A percentile compares a stretch with the other conserved stretches of the same genome.
phyloP scores from a whole-genome alignment of 2,113 vertebrate species.

The Callospermophilus lateralis region DNA sequence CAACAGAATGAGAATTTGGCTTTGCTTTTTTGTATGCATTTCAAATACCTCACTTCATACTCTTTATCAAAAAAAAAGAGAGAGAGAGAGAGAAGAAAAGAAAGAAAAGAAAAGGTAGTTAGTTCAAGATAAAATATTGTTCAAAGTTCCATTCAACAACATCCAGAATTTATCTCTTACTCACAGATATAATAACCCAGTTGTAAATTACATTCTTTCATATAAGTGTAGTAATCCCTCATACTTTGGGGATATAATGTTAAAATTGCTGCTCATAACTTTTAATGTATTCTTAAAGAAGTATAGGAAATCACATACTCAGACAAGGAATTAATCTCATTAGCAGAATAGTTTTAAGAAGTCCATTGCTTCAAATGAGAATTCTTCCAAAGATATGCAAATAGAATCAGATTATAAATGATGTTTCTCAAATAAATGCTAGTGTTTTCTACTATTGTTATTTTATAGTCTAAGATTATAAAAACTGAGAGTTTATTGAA shows the following conservation, averaged over 20 bases:
- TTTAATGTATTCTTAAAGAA: background rate
- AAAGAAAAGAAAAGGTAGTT: background rate
- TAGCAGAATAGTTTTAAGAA: background rate
- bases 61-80: too few relatives aligned
- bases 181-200: background rate
- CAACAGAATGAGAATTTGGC: background rate
- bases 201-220: constrained; percentile 28
- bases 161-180: background rate
- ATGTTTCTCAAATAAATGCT: background rate
- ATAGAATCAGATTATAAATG: background rate
- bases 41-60: background rate
- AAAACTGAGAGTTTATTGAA: background rate
- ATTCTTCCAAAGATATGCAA: background rate
- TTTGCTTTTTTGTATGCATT: background rate
- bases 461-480: background rate
- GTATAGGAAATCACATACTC: background rate
- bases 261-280: constrained; percentile 30
- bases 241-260: background rate
- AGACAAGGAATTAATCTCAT: constrained; percentile 8
- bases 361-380: background rate
- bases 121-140: background rate
- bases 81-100: background rate
- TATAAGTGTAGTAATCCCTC: background rate
- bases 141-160: background rate
- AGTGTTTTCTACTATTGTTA: background rate